Conservation (phyloP, 2,888 invertebrate species). For the Dermolepida albohirtum region DNA sequence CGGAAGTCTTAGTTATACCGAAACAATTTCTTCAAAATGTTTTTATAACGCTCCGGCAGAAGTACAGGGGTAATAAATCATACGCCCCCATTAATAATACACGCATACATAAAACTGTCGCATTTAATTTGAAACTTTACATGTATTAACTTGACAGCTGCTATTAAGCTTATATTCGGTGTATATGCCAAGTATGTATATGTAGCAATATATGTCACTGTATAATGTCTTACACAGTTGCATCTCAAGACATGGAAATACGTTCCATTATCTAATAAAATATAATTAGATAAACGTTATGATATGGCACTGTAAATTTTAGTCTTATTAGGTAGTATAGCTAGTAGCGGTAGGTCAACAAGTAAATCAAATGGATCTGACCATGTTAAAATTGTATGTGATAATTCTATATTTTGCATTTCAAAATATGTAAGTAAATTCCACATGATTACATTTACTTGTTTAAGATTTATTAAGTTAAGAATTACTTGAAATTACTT, state of each 20-base stretch:
- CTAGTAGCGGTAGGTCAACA: background rate
- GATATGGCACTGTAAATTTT: background rate
- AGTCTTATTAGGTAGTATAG: background rate
- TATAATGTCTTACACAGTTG: conserved; percentile 3
- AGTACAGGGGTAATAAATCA: background rate
- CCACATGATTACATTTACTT: too few relatives aligned
- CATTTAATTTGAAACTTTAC: conserved; percentile 5
- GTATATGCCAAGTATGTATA: conserved; percentile 3
- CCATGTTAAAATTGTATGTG: conserved; percentile 15
- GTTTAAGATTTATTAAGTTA: too few relatives aligned
- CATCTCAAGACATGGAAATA: conserved; percentile 30
- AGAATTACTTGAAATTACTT: too few relatives aligned
- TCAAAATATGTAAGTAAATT: conserved; percentile 2
- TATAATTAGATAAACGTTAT: conserved; percentile 31
- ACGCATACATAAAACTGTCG: conserved; percentile 2
- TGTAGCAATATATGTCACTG: background rate
- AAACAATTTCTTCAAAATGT: too few relatives aligned
- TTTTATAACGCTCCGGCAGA: too few relatives aligned
- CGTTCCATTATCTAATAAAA: conserved; percentile 34
- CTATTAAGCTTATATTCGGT: background rate
- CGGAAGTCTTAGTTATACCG: too few relatives aligned
- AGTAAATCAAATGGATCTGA: background rate
- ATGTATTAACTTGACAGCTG: conserved; percentile 10
- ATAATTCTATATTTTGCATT: conserved; percentile 23
- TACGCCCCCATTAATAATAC: conserved; percentile 17